A percentile compares a stretch with the other conserved stretches of the same genome.
These are phyloP conservation scores for Calephelis perditalis DNA, from an alignment of 2,888 invertebrate genomes.

Conservation along the genomic window DNA sequence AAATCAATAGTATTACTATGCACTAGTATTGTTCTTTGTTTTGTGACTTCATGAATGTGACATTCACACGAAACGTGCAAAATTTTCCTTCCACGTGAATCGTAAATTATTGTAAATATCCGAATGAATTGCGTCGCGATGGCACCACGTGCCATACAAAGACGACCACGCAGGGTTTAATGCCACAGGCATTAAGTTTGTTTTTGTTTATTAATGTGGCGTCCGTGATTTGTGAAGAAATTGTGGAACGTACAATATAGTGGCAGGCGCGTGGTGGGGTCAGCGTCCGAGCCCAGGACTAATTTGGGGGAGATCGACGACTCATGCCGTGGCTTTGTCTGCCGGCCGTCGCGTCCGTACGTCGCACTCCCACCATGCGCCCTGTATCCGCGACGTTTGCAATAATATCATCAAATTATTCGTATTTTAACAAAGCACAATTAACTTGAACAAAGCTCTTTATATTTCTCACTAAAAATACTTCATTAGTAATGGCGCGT, in stretches of 20 bases:
- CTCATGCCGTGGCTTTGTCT: slow-evolving; percentile 66
- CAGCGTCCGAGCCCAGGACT: slow-evolving; percentile 75
- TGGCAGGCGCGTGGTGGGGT: slow-evolving; percentile 50
- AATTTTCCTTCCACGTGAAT: slow-evolving; percentile 4
- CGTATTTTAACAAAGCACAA: slow-evolving; percentile 6
- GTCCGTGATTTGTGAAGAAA: slow-evolving; percentile 22
- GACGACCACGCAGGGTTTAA: not conserved
- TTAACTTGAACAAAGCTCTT: slow-evolving; percentile 7
- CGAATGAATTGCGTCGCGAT: slow-evolving; percentile 10
- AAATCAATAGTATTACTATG: no score
- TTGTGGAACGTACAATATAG: slow-evolving; percentile 30
- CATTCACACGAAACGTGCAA: not conserved
- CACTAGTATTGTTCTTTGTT: no score
- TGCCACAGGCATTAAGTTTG: not conserved
- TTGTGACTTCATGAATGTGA: not conserved
- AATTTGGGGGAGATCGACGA: slow-evolving; percentile 77
- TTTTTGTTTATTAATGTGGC: slow-evolving; percentile 17
- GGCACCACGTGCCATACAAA: slow-evolving; percentile 3
- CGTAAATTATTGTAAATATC: slow-evolving; percentile 1
- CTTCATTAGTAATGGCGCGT: not conserved
- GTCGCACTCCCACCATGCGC: slow-evolving; percentile 37
- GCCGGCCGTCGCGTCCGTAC: slow-evolving; percentile 40
- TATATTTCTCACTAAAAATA: slow-evolving; percentile 9
- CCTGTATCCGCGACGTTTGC: not conserved
- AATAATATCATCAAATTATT: not conserved